Percentiles rank a stretch among this genome's conserved stretches.
Conservation (phyloP, 2,888 invertebrate genomes). For the Scaptomyza parva region DNA sequence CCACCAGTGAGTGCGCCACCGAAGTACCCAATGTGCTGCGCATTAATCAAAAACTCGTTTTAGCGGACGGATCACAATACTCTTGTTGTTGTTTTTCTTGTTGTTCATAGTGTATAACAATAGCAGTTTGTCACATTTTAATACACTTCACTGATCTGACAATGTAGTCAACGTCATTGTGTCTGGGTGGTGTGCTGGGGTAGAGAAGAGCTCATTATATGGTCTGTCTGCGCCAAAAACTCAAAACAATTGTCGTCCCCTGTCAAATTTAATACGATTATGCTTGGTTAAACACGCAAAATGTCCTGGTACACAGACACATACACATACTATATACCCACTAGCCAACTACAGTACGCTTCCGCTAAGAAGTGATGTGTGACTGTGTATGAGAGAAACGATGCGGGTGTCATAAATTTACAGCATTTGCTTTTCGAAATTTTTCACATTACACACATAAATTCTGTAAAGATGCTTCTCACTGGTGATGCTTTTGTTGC, state of each 20-base stretch:
- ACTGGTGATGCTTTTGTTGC: slow-evolving; percentile 21
- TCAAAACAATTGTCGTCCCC: slow-evolving; percentile 74
- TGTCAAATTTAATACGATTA: slow-evolving; percentile 78
- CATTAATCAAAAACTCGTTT: slow-evolving; percentile 81
- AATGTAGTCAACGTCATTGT: slow-evolving; percentile 32
- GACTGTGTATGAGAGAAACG: background rate
- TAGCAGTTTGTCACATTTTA: slow-evolving; percentile 74
- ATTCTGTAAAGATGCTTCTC: slow-evolving; percentile 62
- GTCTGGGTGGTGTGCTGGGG: background rate
- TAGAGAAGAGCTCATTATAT: slow-evolving; percentile 31
- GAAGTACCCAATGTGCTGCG: slow-evolving; percentile 33
- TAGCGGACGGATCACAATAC: slow-evolving; percentile 21
- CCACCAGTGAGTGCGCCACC: background rate
- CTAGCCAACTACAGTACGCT: background rate
- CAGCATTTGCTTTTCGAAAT: slow-evolving; percentile 68
- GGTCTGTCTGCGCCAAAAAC: slow-evolving; percentile 58
- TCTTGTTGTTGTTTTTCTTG: slow-evolving; percentile 29
- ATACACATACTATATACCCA: slow-evolving; percentile 16
- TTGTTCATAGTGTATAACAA: slow-evolving; percentile 53
- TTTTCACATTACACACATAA: slow-evolving; percentile 76
- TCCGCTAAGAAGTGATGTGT: background rate
- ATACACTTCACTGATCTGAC: slow-evolving; percentile 68
- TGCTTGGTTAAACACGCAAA: slow-evolving; percentile 79
- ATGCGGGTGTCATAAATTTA: slow-evolving; percentile 61
- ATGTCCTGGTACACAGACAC: slow-evolving; percentile 46